Evolutionary conservation across 2,797 vertebrate species (phyloP).

Genomic region (Bradypodion pumilum): DNA sequence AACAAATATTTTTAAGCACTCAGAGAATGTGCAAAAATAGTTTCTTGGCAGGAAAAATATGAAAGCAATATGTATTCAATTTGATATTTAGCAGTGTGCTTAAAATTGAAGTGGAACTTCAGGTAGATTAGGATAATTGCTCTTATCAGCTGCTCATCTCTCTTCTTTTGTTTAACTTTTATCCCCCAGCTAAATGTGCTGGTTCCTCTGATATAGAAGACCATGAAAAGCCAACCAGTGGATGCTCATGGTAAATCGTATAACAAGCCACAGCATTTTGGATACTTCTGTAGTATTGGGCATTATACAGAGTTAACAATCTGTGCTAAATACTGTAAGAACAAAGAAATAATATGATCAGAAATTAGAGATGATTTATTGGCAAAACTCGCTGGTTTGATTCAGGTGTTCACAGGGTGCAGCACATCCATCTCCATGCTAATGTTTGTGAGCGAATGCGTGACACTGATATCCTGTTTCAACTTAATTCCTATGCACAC

Average conservation of each 20-base stretch:
- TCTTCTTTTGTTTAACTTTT: background rate
- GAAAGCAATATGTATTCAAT: conserved; percentile 25
- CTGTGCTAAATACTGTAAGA: background rate
- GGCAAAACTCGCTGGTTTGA: background rate
- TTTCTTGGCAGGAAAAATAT: background rate
- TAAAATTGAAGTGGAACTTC: conserved; percentile 21
- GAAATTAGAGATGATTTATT: background rate
- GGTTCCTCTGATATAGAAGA: background rate
- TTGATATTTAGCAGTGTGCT: conserved; percentile 24
- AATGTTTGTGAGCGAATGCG: too few relatives aligned
- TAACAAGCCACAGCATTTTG: background rate
- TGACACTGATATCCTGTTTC: background rate
- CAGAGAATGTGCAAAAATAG: background rate
- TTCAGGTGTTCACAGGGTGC: background rate
- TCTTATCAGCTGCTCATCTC: background rate
- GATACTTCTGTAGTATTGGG: background rate
- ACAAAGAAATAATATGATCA: background rate
- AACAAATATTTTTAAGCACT: conserved; percentile 20
- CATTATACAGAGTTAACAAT: background rate
- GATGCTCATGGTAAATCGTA: background rate
- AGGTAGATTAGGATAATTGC: conserved; percentile 29
- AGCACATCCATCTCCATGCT: background rate
- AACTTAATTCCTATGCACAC: background rate
- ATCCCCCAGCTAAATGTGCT: background rate
- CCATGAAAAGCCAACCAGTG: background rate